Base-by-base conservation (phyloP, 1,140 invertebrate species). In the Berghia stephanieae region DNA sequence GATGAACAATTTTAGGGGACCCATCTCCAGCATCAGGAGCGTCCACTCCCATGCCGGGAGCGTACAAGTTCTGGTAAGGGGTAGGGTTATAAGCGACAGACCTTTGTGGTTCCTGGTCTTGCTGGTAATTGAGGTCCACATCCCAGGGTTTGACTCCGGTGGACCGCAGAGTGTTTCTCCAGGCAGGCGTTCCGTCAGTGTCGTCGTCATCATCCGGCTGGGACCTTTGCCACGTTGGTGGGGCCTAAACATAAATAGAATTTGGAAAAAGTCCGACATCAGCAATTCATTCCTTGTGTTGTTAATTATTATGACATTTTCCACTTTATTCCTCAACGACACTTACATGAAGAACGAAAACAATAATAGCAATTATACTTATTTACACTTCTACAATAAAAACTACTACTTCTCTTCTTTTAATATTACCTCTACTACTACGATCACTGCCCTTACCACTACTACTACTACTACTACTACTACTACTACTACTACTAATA, bases 61-160 rank as follows among this genome's bases (percentile, higher is more conserved):
- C 52, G 27, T 46, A 16, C 70, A 31, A 69, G 77, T 52, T 68
- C 38, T 38, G 66, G 49, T 21, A 42, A 24, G 77, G 34, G 73
- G 42, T 42, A 13, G 70, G 76, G 1, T 77, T 42, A 69, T 78
- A 81, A 68, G 71, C 67, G 34, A 81, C 83, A 77, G 83, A 85
- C 84, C 84, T 85, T 52, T 78, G 63, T 21, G 77, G 78, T 44
- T 81, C 76, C 63, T 78, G 68, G 27, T 79, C 57, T 38, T 60
- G 46, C 8, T 68, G 44, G 76, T 81, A 83, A 46, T 79, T 78
- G 31, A 80, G 46, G 57, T 84, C 82, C 21, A 31, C 63, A 21
- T 87, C 86, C 86, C 86, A 87, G 24, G 84, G 86, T 78, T 83
- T 87, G 18, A 80, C 77, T 16, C 81, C 79, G 24, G 81, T 81